phyloP scores from a whole-genome alignment of 1,140 invertebrate genomes.

The Adoxophyes honmai region DNA sequence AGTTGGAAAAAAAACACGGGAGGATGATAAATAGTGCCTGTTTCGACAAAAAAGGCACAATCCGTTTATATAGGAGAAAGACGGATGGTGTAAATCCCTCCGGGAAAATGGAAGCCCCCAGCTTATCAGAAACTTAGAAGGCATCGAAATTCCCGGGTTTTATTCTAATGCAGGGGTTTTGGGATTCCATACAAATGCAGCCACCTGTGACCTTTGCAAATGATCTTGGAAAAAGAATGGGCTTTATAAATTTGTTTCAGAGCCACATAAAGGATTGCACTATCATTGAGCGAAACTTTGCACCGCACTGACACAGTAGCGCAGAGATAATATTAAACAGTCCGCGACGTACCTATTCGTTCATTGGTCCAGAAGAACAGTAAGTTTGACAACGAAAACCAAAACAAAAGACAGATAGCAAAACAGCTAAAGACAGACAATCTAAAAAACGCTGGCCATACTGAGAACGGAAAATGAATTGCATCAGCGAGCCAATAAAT shows the following conservation, averaged over 20 bases:
- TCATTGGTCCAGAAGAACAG: too few relatives aligned
- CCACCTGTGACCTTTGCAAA: background rate
- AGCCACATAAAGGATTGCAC: too few relatives aligned
- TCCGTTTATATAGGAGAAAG: conserved; percentile 6
- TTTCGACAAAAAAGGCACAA: conserved; percentile 10
- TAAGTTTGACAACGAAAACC: background rate
- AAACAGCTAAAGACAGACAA: too few relatives aligned
- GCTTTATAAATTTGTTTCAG: too few relatives aligned
- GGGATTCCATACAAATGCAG: background rate
- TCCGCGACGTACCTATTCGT: too few relatives aligned
- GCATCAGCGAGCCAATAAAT: background rate
- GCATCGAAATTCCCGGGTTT: background rate
- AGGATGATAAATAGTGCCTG: background rate
- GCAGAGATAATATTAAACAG: too few relatives aligned
- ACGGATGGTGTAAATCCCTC: conserved; percentile 4
- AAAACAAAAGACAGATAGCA: background rate
- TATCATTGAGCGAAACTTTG: too few relatives aligned
- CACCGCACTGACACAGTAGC: too few relatives aligned
- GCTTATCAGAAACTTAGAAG: background rate
- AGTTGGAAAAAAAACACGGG: too few relatives aligned
- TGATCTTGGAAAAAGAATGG: background rate
- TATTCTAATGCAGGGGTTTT: background rate
- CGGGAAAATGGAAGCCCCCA: background rate
- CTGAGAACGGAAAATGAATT: background rate
- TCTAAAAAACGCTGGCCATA: background rate